Percentiles rank a stretch among this genome's conserved stretches.
phyloP scores from a whole-genome alignment of 53 echinoderm and acorn worm genomes.

The Luidia sarsii region DNA sequence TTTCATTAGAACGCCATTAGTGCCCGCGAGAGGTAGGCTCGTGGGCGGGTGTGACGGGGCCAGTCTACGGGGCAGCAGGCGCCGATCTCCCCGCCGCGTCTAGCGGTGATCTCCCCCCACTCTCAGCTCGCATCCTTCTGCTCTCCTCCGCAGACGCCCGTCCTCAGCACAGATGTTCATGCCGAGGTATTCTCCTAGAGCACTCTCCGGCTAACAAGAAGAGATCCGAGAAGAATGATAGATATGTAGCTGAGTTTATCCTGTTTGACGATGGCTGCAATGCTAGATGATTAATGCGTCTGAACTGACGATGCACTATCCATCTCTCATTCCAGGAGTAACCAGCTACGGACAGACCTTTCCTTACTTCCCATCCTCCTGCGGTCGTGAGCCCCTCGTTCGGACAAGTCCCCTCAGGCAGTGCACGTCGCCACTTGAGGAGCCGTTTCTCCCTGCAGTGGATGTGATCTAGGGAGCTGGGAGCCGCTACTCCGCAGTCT shows the following conservation, averaged over 20 bases:
- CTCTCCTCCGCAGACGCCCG: constrained; percentile 14
- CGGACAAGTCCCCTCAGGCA: too few relatives aligned
- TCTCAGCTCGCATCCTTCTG: constrained; percentile 24
- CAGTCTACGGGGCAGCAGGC: neutral
- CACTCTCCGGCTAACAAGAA: neutral
- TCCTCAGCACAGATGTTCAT: constrained; percentile 27
- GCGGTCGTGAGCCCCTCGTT: too few relatives aligned
- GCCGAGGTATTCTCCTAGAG: neutral
- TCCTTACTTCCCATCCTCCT: neutral
- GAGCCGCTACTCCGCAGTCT: too few relatives aligned
- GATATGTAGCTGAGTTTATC: too few relatives aligned
- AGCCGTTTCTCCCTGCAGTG: too few relatives aligned
- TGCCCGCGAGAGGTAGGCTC: constrained; percentile 15
- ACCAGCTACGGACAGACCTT: constrained; percentile 11
- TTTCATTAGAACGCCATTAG: constrained; percentile 57
- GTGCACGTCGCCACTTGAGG: too few relatives aligned
- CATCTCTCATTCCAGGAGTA: constrained; percentile 27
- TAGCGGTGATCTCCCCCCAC: constrained; percentile 30
- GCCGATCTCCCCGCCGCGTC: constrained; percentile 2
- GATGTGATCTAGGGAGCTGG: too few relatives aligned
- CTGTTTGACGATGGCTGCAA: too few relatives aligned
- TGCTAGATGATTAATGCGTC: constrained; percentile 44
- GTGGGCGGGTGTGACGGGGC: constrained; percentile 21
- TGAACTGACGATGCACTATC: constrained; percentile 14
- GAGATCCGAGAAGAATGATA: neutral